These are phyloP conservation scores for Myathropa florea DNA, from an alignment of 2,888 invertebrate genomes.

Conservation along the genomic window DNA sequence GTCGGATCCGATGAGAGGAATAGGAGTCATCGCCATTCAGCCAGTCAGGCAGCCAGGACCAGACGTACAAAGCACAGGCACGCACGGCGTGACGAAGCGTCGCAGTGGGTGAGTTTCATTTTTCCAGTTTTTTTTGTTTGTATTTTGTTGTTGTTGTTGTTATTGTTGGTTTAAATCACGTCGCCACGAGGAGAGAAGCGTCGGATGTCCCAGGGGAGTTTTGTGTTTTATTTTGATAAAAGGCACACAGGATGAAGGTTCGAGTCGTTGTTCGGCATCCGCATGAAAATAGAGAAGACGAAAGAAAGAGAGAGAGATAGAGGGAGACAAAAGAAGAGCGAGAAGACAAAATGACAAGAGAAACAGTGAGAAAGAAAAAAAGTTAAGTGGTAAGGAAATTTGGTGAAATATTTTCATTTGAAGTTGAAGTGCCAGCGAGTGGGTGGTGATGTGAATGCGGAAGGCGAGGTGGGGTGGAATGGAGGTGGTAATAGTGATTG, in stretches of 20 bases:
- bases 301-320: conserved; percentile 70
- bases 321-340: conserved; percentile 18
- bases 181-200: conserved; percentile 35
- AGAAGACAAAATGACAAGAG: conserved; percentile 49
- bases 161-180: conserved; percentile 25
- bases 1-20: neutral
- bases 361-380: conserved; percentile 54
- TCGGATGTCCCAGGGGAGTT: conserved; percentile 10
- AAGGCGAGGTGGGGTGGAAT: neutral
- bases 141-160: neutral
- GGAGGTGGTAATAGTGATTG: conserved; percentile 5
- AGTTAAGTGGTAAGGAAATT: conserved; percentile 53
- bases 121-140: neutral
- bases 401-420: conserved; percentile 45
- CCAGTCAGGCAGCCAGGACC: conserved; percentile 18
- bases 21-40: neutral
- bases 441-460: neutral
- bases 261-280: conserved; percentile 71
- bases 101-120: conserved; percentile 1
- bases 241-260: conserved; percentile 36
- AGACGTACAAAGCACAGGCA: conserved; percentile 26
- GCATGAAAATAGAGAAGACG: conserved; percentile 76
- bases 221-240: conserved; percentile 8
- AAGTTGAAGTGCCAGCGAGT: neutral
- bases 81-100: conserved; percentile 27